These are phyloP conservation scores for Syrphus vitripennis DNA, from an alignment of 2,888 invertebrate genomes.

Conservation along the genomic window DNA sequence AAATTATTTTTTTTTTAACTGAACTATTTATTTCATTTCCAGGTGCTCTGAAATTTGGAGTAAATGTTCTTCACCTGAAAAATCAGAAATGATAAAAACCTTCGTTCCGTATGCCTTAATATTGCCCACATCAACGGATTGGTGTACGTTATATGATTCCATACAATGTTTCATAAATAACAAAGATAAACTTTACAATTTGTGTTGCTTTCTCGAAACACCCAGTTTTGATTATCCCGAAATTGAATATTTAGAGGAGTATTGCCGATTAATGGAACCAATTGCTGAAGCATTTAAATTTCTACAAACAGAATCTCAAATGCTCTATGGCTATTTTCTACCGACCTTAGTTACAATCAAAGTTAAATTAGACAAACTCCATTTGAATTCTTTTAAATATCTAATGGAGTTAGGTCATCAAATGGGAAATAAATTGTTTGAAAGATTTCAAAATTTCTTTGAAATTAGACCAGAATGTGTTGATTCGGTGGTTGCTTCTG, in stretches of 20 bases:
- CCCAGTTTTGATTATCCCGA: slow-evolving; percentile 18
- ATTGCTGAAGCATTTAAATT: slow-evolving; percentile 59
- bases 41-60: slow-evolving; percentile 1
- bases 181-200: slow-evolving; percentile 43
- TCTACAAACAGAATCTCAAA: slow-evolving; percentile 43
- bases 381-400: slow-evolving; percentile 17
- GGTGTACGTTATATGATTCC: slow-evolving; percentile 21
- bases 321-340: slow-evolving; percentile 63
- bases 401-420: not conserved
- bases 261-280: slow-evolving; percentile 50
- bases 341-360: slow-evolving; percentile 61
- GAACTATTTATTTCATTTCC: no score
- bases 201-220: slow-evolving; percentile 18
- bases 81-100: not conserved
- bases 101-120: not conserved
- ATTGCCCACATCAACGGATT: slow-evolving; percentile 9
- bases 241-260: slow-evolving; percentile 55
- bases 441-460: slow-evolving; percentile 48
- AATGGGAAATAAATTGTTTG: slow-evolving; percentile 23
- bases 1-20: not conserved
- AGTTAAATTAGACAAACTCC: slow-evolving; percentile 39
- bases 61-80: not conserved
- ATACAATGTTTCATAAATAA: slow-evolving; percentile 31
- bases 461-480: slow-evolving; percentile 28
- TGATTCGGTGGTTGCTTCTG: slow-evolving; percentile 52